Evolutionary conservation across 2,888 invertebrate genomes (phyloP).

Genomic region (Biston betularia): DNA sequence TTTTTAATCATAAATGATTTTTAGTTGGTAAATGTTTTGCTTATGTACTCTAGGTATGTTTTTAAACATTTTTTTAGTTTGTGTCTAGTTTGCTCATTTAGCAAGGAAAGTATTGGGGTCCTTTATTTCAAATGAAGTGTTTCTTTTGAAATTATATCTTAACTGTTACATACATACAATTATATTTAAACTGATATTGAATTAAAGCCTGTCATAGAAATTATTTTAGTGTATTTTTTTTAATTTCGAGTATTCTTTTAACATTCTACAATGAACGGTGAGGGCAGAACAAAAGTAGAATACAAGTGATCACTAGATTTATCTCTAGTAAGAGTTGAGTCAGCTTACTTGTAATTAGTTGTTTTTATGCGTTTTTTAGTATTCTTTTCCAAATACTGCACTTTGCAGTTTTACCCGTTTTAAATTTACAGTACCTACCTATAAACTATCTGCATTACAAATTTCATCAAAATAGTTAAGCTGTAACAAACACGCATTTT

Average conservation of each 20-base stretch:
- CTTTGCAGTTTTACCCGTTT: too few relatives aligned
- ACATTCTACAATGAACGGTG: too few relatives aligned
- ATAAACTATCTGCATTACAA: background rate
- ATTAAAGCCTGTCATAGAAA: conserved; percentile 78
- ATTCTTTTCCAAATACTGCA: background rate
- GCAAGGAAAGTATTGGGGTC: conserved; percentile 54
- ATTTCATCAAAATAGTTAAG: background rate
- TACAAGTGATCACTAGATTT: too few relatives aligned
- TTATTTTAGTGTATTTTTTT: conserved; percentile 55
- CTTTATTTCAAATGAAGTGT: conserved; percentile 61
- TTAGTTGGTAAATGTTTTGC: conserved; percentile 64
- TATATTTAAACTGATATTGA: conserved; percentile 77
- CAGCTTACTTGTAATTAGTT: background rate
- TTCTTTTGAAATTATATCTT: conserved; percentile 73
- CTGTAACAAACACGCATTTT: too few relatives aligned
- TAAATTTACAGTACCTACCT: too few relatives aligned
- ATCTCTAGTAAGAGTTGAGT: background rate
- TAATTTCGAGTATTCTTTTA: conserved; percentile 19
- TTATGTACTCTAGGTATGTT: conserved; percentile 66
- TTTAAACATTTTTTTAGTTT: conserved; percentile 66
- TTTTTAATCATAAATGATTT: conserved; percentile 53
- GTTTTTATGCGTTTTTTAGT: background rate
- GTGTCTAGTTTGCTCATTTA: conserved; percentile 57
- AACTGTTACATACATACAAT: conserved; percentile 69
- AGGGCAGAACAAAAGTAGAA: too few relatives aligned